These are phyloP conservation scores for Protonibea diacanthus DNA, from an alignment of 2,797 vertebrate genomes.

Conservation along the genomic window DNA sequence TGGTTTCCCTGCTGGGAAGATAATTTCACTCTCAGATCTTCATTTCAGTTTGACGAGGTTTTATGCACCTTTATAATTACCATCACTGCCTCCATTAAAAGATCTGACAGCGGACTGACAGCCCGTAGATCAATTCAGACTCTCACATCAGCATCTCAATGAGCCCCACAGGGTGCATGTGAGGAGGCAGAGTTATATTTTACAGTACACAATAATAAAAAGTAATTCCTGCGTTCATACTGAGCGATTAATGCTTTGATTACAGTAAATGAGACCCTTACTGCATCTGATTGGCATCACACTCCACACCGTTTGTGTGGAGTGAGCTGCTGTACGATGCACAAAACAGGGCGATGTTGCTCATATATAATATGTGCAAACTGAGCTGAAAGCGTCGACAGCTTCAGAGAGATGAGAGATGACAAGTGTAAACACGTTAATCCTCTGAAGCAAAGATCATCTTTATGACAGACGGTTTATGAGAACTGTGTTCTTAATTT, in stretches of 20 bases:
- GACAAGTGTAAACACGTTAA: neutral
- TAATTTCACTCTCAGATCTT: conserved; percentile 26
- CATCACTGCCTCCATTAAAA: conserved; percentile 10
- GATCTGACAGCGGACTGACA: conserved; percentile 20
- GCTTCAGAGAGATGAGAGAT: neutral
- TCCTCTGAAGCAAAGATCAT: conserved; percentile 1
- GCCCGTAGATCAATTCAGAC: neutral
- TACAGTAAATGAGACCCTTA: neutral
- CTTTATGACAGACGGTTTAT: conserved; percentile 13
- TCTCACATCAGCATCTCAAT: neutral
- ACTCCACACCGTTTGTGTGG: neutral
- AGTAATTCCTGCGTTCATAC: conserved; percentile 14
- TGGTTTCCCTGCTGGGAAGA: conserved; percentile 32
- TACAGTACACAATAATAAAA: neutral
- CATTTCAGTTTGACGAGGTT: conserved; percentile 23
- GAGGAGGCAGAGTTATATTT: neutral
- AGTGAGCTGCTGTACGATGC: neutral
- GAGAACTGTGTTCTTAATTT: conserved; percentile 18
- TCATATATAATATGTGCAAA: neutral
- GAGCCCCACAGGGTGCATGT: neutral
- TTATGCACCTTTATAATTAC: conserved; percentile 45
- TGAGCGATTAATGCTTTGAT: neutral
- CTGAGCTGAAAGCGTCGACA: neutral
- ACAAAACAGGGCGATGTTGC: neutral
- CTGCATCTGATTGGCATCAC: neutral